phyloP scores from a whole-genome alignment of 2,888 invertebrate species.

The Caenorhabditis sp. region DNA sequence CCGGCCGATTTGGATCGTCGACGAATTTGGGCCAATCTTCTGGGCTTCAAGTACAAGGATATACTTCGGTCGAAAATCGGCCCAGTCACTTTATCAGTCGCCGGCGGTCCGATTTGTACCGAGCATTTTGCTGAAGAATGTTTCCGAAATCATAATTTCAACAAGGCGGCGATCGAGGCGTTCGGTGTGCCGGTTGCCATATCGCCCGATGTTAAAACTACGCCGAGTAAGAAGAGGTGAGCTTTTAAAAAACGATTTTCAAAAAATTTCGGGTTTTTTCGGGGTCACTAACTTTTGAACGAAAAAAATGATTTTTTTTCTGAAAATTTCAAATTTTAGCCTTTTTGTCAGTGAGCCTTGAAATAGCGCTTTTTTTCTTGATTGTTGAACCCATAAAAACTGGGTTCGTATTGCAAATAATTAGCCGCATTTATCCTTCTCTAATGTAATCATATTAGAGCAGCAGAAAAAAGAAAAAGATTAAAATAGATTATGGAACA shows the following conservation, averaged over 20 bases:
- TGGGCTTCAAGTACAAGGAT: slow-evolving; percentile 57
- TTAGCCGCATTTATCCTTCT: not conserved
- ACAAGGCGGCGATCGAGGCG: slow-evolving; percentile 55
- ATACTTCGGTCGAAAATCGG: slow-evolving; percentile 31
- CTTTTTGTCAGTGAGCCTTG: too few relatives aligned
- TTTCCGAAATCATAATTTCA: slow-evolving; percentile 50
- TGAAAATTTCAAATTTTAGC: not conserved
- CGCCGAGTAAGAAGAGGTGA: slow-evolving; percentile 35
- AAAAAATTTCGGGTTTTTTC: too few relatives aligned
- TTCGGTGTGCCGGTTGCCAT: slow-evolving; percentile 52
- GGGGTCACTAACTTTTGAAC: too few relatives aligned
- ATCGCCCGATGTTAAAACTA: slow-evolving; percentile 43
- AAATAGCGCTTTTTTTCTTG: not conserved
- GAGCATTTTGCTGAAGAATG: slow-evolving; percentile 59
- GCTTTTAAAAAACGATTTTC: not conserved
- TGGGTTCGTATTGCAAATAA: not conserved
- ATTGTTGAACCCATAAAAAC: not conserved
- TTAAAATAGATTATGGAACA: too few relatives aligned
- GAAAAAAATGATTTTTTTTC: too few relatives aligned
- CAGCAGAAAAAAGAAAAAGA: not conserved
- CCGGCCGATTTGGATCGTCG: slow-evolving; percentile 57
- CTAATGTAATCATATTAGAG: not conserved
- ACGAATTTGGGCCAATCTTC: slow-evolving; percentile 54
- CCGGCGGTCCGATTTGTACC: slow-evolving; percentile 48
- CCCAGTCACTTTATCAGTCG: slow-evolving; percentile 20